Evolutionary conservation across 2,888 invertebrate species (phyloP).

Genomic region (Neuroscelio doddi): DNA sequence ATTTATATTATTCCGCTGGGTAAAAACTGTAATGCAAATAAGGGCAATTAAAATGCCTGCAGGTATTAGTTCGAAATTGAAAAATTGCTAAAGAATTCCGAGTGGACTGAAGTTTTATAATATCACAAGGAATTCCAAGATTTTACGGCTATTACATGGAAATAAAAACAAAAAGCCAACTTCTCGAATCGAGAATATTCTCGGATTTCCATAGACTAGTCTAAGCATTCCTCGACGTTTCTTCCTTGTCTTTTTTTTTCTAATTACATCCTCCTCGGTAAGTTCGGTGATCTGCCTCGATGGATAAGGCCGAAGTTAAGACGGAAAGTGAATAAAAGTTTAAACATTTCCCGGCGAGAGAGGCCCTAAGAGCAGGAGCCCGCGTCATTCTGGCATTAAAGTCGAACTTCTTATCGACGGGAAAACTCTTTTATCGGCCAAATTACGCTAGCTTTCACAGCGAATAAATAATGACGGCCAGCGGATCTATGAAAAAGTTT

Average conservation of each 20-base stretch:
- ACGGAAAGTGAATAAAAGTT: conserved; percentile 1
- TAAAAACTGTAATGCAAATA: too few species aligned
- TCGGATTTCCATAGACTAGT: not conserved
- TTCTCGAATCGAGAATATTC: not conserved
- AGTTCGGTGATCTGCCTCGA: not conserved
- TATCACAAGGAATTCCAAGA: not conserved
- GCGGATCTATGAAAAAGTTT: conserved; percentile 20
- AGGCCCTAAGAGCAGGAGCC: not conserved
- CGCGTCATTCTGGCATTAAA: not conserved
- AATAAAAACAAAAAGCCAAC: not conserved
- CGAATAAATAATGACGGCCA: conserved; percentile 13
- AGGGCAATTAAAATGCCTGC: too few species aligned
- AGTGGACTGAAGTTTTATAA: not conserved
- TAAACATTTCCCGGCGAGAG: too few species aligned
- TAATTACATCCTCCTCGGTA: conserved; percentile 2
- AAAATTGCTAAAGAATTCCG: too few species aligned
- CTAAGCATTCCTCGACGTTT: not conserved
- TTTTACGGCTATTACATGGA: not conserved
- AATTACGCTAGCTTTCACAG: conserved; percentile 2
- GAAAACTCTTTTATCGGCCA: conserved; percentile 1
- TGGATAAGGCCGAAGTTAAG: not conserved
- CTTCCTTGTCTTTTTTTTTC: not conserved
- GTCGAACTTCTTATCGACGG: conserved; percentile 5
- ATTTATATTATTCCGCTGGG: too few species aligned
- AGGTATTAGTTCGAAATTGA: too few species aligned